Percentiles rank a stretch among this genome's conserved stretches.
phyloP scores from a whole-genome alignment of 2,888 invertebrate genomes.

The Labia minor region DNA sequence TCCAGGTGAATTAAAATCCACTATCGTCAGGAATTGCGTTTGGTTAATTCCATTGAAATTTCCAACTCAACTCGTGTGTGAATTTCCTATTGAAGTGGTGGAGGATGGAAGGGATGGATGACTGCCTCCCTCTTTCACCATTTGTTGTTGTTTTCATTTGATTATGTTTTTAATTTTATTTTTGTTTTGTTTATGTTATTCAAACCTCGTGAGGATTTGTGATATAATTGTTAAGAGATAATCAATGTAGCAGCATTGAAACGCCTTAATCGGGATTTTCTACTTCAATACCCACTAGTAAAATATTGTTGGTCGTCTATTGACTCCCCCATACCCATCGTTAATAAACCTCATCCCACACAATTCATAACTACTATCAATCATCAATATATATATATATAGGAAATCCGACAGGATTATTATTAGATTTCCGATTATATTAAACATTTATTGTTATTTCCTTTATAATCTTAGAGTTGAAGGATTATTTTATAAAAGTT shows the following conservation, averaged over 20 bases:
- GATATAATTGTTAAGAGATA: background rate
- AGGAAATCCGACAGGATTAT: background rate
- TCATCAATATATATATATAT: background rate
- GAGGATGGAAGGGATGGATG: background rate
- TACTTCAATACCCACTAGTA: background rate
- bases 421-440: background rate
- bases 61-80: slow-evolving; percentile 3
- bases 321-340: too few relatives aligned
- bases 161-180: background rate
- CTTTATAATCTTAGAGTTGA: too few relatives aligned
- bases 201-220: background rate
- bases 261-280: slow-evolving; percentile 8
- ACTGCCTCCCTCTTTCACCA: background rate
- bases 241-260: background rate
- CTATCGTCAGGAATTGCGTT: slow-evolving; percentile 3
- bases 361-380: background rate
- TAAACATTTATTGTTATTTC: too few relatives aligned
- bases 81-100: background rate
- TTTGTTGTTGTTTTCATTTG: background rate
- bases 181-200: background rate
- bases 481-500: too few relatives aligned
- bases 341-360: too few relatives aligned
- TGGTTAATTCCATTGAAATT: background rate
- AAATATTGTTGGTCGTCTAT: background rate
- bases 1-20: background rate